A percentile compares a stretch with the other conserved stretches of the same genome.
Evolutionary conservation across 2,888 invertebrate species (phyloP).

Genomic region (Mamestra brassicae): DNA sequence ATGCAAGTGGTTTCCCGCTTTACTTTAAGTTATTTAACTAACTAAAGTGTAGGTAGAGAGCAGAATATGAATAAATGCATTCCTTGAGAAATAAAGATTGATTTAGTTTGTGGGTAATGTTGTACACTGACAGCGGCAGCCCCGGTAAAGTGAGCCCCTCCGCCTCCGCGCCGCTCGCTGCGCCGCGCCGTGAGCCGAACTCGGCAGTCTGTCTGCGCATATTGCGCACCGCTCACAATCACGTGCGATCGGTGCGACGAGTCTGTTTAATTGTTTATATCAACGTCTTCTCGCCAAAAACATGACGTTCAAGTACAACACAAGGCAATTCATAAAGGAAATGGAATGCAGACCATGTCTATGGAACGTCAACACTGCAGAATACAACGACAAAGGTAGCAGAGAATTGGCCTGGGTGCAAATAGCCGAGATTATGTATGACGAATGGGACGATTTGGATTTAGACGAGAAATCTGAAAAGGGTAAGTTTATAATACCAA

Average conservation of each 20-base stretch:
- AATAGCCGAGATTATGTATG: constrained; percentile 58
- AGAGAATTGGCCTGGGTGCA: constrained; percentile 61
- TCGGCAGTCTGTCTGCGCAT: constrained; percentile 46
- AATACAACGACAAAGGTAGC: constrained; percentile 60
- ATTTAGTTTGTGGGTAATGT: constrained; percentile 5
- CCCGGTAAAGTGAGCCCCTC: constrained; percentile 37
- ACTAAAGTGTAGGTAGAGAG: background rate
- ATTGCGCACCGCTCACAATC: constrained; percentile 34
- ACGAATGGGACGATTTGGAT: constrained; percentile 59
- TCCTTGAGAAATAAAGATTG: background rate
- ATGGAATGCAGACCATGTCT: constrained; percentile 62
- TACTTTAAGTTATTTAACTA: background rate
- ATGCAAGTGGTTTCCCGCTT: no score
- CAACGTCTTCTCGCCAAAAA: constrained; percentile 25
- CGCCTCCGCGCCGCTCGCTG: constrained; percentile 19
- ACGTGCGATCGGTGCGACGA: constrained; percentile 1
- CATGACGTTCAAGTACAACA: constrained; percentile 56
- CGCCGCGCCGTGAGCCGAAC: constrained; percentile 39
- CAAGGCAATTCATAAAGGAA: constrained; percentile 60
- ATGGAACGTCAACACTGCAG: constrained; percentile 57
- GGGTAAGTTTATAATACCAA: constrained; percentile 42
- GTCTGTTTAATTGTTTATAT: constrained; percentile 11
- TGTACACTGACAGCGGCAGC: constrained; percentile 21
- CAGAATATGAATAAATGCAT: background rate
- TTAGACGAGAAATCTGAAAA: constrained; percentile 58